phyloP scores from a whole-genome alignment of 2,888 invertebrate species.

The Stramonita haemastoma region DNA sequence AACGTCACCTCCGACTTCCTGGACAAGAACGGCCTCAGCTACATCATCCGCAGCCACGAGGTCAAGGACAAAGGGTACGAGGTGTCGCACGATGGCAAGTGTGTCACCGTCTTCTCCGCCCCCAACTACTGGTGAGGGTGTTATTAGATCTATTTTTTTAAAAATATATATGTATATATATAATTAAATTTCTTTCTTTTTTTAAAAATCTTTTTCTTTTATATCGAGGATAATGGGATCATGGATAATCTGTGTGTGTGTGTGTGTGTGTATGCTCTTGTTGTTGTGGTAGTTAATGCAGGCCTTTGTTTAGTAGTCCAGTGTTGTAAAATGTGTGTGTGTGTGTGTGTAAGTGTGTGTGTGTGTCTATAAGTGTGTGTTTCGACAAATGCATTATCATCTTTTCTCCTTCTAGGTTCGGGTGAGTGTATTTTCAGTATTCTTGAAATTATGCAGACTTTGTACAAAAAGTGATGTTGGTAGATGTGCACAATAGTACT shows the following conservation, averaged over 20 bases:
- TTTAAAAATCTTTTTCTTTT: no score
- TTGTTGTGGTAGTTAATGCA: not conserved
- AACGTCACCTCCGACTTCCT: conserved; percentile 93
- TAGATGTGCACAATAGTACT: no score
- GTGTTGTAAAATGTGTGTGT: not conserved
- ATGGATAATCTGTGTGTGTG: no score
- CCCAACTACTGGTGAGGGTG: conserved; percentile 99
- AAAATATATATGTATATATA: no score
- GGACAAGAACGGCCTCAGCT: conserved; percentile 90
- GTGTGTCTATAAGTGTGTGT: not conserved
- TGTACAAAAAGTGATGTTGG: no score
- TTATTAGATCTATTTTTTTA: no score
- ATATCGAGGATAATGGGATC: no score
- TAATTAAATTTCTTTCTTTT: no score
- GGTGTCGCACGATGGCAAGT: conserved; percentile 94
- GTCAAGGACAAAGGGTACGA: conserved; percentile 98
- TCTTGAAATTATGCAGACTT: no score
- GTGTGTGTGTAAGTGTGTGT: not conserved
- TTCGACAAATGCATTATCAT: no score
- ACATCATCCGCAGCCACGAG: conserved; percentile 97
- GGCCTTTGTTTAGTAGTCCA: not conserved
- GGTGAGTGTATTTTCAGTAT: no score
- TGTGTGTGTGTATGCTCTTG: not conserved
- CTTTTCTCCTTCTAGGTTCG: no score
- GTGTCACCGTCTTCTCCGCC: conserved; percentile 99